These are phyloP conservation scores for Henicopernis longicauda DNA, from an alignment of 2,113 vertebrate genomes.

Conservation along the genomic window DNA sequence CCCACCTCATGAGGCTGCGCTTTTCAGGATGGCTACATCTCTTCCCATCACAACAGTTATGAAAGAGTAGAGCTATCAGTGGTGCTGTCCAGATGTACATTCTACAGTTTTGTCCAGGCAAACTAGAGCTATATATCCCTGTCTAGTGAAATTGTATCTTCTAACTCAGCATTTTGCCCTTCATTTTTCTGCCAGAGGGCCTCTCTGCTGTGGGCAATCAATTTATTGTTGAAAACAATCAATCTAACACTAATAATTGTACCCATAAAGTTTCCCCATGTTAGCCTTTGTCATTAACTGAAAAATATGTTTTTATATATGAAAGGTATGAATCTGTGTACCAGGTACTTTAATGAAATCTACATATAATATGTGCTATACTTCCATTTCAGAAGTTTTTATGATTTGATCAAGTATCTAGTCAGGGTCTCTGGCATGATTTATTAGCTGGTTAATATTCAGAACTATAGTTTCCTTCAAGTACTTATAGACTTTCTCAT, in stretches of 20 bases:
- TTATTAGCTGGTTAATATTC: background rate
- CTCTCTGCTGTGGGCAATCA: background rate
- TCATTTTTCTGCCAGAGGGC: background rate
- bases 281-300: background rate
- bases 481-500: background rate
- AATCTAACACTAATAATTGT: background rate
- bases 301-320: background rate
- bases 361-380: background rate
- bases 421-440: background rate
- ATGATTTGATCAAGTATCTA: background rate
- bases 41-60: background rate
- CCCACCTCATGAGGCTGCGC: background rate
- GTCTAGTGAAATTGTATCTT: background rate
- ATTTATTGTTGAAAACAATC: background rate
- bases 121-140: background rate
- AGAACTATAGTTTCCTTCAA: background rate
- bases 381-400: background rate
- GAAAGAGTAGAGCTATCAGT: background rate
- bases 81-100: background rate
- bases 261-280: background rate
- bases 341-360: background rate
- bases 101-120: background rate
- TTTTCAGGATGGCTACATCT: background rate
- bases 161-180: background rate
- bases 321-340: background rate